Base-by-base conservation (phyloP, 1,140 invertebrate species). In the Caenorhabditis tropicalis region DNA sequence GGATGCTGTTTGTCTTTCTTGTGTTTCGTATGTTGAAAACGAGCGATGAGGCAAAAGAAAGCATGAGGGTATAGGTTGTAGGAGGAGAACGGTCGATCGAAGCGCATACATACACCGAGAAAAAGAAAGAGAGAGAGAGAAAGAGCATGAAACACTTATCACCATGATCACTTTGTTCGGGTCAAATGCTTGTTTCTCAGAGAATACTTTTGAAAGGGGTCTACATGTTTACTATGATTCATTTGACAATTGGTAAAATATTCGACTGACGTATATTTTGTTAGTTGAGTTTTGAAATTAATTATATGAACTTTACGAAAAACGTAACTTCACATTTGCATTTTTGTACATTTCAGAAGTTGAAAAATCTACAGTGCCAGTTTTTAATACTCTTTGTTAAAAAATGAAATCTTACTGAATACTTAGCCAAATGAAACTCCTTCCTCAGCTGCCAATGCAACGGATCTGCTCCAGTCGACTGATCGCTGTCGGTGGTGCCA, bases 341-440 rank as follows among this genome's bases (percentile, higher is more conserved):
- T n/a, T n/a, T n/a, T n/a, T n/a, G n/a, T n/a, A n/a, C n/a, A n/a
- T n/a, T n/a, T n/a, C n/a, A n/a, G n/a, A n/a, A n/a, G n/a, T n/a
- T n/a, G n/a, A n/a, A n/a, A n/a, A n/a, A n/a, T n/a, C n/a, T n/a
- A n/a, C n/a, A n/a, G n/a, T n/a, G n/a, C 39, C 39, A 43, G 39
- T 12, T 12, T 43, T 5, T 12, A 5, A 43, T 43, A 43, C 39
- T 6, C 39, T 43, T 12, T 12, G 39, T 6, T 5, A 43, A 6
- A 12, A 43, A 43, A 6, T 43, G 39, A 43, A 43, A n/a, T 19
- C 84, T 81, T 65, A 86, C 85, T 33, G 81, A 65, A 48, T 86
- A 86, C 56, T 86, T 79, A 24, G 79, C 70, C 65, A 86, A 70
- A 65, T 86, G 85, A 36, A 86, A 86, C 48, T 86, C 85, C 43